phyloP scores from a whole-genome alignment of 2,113 vertebrate species.

The Plectropomus leopardus region DNA sequence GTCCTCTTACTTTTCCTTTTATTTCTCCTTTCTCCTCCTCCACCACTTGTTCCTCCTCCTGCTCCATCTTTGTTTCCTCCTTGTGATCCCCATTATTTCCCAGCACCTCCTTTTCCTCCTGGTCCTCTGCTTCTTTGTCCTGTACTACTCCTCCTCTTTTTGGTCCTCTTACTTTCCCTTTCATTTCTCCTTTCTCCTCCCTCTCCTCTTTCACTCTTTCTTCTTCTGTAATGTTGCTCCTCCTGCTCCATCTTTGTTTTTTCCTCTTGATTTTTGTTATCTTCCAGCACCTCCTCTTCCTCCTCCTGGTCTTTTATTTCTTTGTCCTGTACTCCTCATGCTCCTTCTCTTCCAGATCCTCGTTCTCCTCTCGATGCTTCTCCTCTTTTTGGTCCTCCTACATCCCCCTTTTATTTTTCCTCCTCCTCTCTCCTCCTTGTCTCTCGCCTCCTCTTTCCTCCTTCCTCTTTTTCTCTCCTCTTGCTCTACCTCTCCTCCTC shows the following conservation, averaged over 20 bases:
- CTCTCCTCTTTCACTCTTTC: background rate
- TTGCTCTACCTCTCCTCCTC: background rate
- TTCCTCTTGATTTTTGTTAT: background rate
- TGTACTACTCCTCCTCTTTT: too few species aligned
- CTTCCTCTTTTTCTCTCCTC: background rate
- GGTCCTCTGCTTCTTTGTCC: too few species aligned
- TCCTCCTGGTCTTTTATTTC: too few species aligned
- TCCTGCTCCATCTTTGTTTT: background rate
- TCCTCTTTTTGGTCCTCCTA: conserved; percentile 15
- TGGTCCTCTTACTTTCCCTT: background rate
- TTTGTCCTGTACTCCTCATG: background rate
- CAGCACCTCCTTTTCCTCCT: background rate
- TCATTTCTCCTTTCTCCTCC: too few species aligned
- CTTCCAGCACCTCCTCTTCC: background rate
- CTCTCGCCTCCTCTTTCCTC: background rate
- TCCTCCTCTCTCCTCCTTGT: background rate
- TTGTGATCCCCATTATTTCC: too few species aligned
- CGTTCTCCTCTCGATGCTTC: background rate
- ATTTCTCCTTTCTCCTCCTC: too few species aligned
- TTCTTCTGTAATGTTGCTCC: background rate
- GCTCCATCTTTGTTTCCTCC: too few species aligned
- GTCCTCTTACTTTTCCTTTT: too few species aligned
- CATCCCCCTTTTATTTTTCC: background rate
- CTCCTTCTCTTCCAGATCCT: background rate
- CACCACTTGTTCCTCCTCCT: too few species aligned